Evolutionary conservation across 2,797 vertebrate species (phyloP).

Genomic region (Acrossocheilus wenchowensis): DNA sequence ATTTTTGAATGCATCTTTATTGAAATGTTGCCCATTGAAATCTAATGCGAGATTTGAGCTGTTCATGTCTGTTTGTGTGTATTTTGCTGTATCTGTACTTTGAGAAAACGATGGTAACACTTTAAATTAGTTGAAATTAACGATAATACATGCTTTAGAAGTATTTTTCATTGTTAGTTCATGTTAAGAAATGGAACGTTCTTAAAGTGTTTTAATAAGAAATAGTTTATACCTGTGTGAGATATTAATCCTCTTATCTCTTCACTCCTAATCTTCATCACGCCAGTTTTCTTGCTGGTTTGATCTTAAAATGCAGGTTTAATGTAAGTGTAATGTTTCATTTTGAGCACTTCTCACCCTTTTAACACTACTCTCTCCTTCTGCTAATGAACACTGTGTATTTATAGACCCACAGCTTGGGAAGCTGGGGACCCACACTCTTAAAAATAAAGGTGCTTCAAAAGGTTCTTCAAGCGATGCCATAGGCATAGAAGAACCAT

Average conservation of each 20-base stretch:
- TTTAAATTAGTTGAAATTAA: not conserved
- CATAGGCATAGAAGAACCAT: too few species aligned
- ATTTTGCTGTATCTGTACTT: not conserved
- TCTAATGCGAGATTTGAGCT: not conserved
- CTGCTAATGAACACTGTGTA: not conserved
- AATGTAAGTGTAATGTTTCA: not conserved
- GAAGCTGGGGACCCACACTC: not conserved
- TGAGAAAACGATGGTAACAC: not conserved
- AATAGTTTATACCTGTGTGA: not conserved
- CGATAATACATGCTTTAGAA: not conserved
- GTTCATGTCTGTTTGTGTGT: constrained; percentile 5
- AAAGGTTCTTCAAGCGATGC: too few species aligned
- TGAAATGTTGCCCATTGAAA: not conserved
- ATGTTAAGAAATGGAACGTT: not conserved
- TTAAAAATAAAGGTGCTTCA: too few species aligned
- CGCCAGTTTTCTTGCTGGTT: not conserved
- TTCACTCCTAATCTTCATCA: not conserved
- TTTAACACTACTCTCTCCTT: not conserved
- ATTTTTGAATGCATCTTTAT: not conserved
- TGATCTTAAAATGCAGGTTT: not conserved
- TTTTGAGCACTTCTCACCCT: not conserved
- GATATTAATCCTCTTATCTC: not conserved
- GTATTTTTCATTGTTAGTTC: not conserved
- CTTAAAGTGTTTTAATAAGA: not conserved
- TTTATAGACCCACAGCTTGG: not conserved